Base-by-base conservation (phyloP, 2,797 vertebrate species). In the Trachurus trachurus region DNA sequence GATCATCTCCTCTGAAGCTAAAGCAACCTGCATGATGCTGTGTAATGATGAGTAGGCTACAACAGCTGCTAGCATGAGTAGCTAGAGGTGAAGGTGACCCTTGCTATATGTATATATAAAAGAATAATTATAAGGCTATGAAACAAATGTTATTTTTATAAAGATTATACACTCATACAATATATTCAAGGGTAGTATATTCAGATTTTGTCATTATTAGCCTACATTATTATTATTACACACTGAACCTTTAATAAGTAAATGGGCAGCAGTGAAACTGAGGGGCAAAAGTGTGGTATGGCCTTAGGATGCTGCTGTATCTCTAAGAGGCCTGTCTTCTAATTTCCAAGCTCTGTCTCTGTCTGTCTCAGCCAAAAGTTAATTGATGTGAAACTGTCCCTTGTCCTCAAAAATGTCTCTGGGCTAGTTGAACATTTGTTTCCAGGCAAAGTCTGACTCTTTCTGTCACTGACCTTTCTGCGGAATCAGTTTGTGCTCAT, bases 401-500 rank as follows among this genome's bases (percentile, higher is more conserved):
- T 29, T 21, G 50, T 61, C 26, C 10, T 50, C 2, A 53, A 50
- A 58, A 59, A 57, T 26, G 15, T 67, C 15, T 56, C 49, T 60
- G 15, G 54, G 47, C n/a, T 1, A 12, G 37, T 8, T 66, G 3
- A 53, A 49, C 26, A 42, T 63, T 65, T 34, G 44, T 57, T 62
- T 66, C 58, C 5, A 22, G 22, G 58, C 37, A 45, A 42, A 49
- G 8, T 22, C 50, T 47, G 11, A 75, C 54, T 71, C 52, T 13
- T 17, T 72, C 11, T 17, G 50, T 71, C 37, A 9, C 19, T 34
- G 70, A 57, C 31, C 37, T 67, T 34, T 68, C 47, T 19, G 40
- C 47, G 59, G 57, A 77, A 45, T 53, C 74, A 66, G 29, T 60
- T 19, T 61, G 47, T 58, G 12, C 54, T 58, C 52, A 63, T 47